These are phyloP conservation scores for Stenolophus ochropezus DNA, from an alignment of 2,888 invertebrate genomes.

Conservation along the genomic window DNA sequence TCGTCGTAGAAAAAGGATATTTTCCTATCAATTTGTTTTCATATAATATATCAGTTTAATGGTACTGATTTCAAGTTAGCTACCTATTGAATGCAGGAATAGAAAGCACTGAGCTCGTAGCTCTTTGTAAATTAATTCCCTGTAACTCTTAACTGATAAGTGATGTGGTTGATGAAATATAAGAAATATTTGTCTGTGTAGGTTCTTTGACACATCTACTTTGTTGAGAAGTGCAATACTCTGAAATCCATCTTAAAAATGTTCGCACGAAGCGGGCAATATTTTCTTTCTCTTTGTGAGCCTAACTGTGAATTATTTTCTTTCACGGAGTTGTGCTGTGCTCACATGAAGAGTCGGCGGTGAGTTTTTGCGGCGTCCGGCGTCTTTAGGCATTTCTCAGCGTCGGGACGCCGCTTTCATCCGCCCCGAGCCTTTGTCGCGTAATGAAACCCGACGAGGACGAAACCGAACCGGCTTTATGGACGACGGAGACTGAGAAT, in stretches of 20 bases:
- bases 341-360: conserved; percentile 23
- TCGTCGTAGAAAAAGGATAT: no score
- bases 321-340: conserved; percentile 19
- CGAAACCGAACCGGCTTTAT: conserved; percentile 6
- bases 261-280: conserved; percentile 25
- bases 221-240: background rate
- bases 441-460: conserved; percentile 28
- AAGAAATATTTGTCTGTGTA: background rate
- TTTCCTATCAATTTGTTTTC: no score
- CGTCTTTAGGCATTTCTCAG: conserved; percentile 35
- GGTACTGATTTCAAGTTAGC: no score
- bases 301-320: conserved; percentile 53
- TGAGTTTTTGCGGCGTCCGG: conserved; percentile 23
- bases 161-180: no score
- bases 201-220: background rate
- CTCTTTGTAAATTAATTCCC: no score
- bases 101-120: no score
- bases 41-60: no score
- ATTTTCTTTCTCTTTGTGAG: conserved; percentile 48
- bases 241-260: conserved; percentile 22
- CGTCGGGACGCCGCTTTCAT: background rate
- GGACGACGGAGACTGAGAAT: conserved; percentile 27
- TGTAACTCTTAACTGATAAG: no score
- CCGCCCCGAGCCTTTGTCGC: background rate
- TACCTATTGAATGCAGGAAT: no score